These are phyloP conservation scores for Conomelus anceps DNA, from an alignment of 2,888 invertebrate species.

Conservation along the genomic window DNA sequence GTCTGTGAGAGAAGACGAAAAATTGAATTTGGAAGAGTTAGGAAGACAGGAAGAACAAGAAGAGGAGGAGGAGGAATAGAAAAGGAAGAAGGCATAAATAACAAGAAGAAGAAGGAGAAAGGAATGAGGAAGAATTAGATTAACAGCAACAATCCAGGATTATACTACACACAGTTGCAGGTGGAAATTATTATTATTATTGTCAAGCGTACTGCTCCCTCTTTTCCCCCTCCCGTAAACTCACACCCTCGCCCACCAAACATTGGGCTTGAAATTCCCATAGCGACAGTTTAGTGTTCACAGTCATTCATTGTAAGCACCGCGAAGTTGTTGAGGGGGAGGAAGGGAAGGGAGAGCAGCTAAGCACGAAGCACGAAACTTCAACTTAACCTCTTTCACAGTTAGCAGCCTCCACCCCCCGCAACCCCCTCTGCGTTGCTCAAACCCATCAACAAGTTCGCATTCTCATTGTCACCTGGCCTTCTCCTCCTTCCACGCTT, in stretches of 20 bases:
- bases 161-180: too few relatives aligned
- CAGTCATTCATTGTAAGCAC: not conserved
- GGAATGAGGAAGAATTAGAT: too few relatives aligned
- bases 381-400: not conserved
- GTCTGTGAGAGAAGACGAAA: too few relatives aligned
- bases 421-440: not conserved
- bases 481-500: not conserved
- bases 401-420: too few relatives aligned
- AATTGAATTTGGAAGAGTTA: too few relatives aligned
- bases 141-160: too few relatives aligned
- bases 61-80: too few relatives aligned
- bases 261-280: not conserved
- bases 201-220: not conserved
- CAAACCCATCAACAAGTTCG: not conserved
- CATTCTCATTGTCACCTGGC: not conserved
- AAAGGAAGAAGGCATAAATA: too few relatives aligned
- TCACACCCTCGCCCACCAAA: not conserved
- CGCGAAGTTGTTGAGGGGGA: not conserved
- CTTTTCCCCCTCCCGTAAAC: not conserved
- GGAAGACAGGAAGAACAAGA: too few relatives aligned
- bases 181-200: not conserved
- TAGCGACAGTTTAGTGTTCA: not conserved
- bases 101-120: too few relatives aligned
- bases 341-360: not conserved
- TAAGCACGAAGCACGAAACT: not conserved